phyloP scores from a whole-genome alignment of 2,797 vertebrate genomes.

The Mus minutoides region DNA sequence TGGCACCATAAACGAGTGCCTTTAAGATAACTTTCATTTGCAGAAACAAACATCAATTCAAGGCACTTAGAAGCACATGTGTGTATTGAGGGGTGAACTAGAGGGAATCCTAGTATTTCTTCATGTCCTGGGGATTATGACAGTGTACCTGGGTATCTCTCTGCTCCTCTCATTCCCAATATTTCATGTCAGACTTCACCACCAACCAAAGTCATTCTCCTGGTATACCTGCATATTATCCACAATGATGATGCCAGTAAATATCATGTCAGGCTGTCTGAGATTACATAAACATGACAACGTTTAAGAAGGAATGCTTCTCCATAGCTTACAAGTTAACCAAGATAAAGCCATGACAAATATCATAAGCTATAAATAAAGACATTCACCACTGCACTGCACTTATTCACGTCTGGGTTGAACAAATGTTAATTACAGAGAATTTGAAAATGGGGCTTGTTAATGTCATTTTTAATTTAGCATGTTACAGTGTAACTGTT shows the following conservation, averaged over 20 bases:
- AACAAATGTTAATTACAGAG: conserved; percentile 89
- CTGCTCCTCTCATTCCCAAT: conserved; percentile 74
- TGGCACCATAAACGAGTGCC: conserved; percentile 85
- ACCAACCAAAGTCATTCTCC: conserved; percentile 68
- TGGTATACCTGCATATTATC: conserved; percentile 72
- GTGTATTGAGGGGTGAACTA: conserved; percentile 78
- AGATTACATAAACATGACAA: conserved; percentile 68
- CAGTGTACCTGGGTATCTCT: conserved; percentile 73
- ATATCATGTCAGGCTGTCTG: conserved; percentile 75
- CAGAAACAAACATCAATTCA: conserved; percentile 85
- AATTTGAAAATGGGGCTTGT: conserved; percentile 88
- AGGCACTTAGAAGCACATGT: conserved; percentile 84
- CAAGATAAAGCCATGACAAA: conserved; percentile 82
- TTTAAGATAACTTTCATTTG: conserved; percentile 86
- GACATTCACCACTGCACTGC: conserved; percentile 74
- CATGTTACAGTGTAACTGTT: conserved; percentile 88
- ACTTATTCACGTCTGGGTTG: conserved; percentile 85
- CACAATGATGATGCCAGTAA: conserved; percentile 79
- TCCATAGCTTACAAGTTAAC: conserved; percentile 76
- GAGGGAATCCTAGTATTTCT: conserved; percentile 85
- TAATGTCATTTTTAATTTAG: conserved; percentile 91
- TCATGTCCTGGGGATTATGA: conserved; percentile 75
- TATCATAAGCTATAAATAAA: conserved; percentile 84
- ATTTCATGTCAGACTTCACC: conserved; percentile 78
- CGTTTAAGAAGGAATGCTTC: conserved; percentile 64